Evolutionary conservation across 2,888 invertebrate species (phyloP), one percentile per base, ranked within the genome.

Genomic region (Petrophora chlorosata): DNA sequence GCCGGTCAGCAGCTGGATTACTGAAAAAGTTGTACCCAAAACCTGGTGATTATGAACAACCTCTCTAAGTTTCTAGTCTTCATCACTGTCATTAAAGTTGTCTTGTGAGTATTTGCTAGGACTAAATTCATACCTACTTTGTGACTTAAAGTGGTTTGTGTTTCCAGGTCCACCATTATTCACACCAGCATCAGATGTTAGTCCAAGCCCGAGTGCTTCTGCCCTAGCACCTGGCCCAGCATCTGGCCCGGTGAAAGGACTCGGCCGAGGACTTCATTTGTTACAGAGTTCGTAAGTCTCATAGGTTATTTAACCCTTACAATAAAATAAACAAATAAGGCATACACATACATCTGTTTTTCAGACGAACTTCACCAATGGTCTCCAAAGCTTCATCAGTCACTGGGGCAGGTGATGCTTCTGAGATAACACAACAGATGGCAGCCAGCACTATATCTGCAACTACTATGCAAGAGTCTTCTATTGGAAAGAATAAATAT

Each of bases 281-380:
- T 53, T 89, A 22, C 77, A 85, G 55, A 72, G 60, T 48, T 52
- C 87, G 88, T 87, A 68, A 85, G 86, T 84, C n/a, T n/a, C n/a
- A n/a, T n/a, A n/a, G n/a, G n/a, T n/a, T n/a, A n/a, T n/a, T n/a
- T n/a, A 28, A 34, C n/a, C 5, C 5, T 8, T 14, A 30, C 8
- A 2, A 22, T 23, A 15, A 8, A 5, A 17, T 16, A 2, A 3
- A 9, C 9, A 9, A 9, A 19, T 2, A 19, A 19, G 4, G 19
- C 7, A 22, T 28, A 5, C 5, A 5, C 13, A 5, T 14, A 14
- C 25, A 10, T 5, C 3, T 2, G 8, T 32, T 4, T 51, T 53
- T 5, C 38, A 73, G 73, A 9, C 63, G 63, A 52, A 65, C 71
- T 51, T 43, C 49, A 1, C 49, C 43, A 13, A 43, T 23, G 0